A percentile compares a stretch with the other conserved stretches of the same genome.
These are phyloP conservation scores for Pegoplata infirma DNA, from an alignment of 2,888 invertebrate genomes.

Conservation along the genomic window DNA sequence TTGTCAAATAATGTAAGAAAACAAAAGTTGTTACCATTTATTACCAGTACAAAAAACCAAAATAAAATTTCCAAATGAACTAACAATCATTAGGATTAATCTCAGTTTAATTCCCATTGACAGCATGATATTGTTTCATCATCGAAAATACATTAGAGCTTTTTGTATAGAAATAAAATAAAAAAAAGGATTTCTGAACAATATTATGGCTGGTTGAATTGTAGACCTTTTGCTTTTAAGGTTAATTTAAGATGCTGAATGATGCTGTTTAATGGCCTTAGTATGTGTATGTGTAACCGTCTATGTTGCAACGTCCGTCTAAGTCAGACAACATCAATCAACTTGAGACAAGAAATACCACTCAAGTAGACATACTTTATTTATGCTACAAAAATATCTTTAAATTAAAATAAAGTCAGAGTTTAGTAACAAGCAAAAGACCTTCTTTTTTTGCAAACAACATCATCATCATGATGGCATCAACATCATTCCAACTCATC, in stretches of 20 bases:
- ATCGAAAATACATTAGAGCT: background rate
- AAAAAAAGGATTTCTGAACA: background rate
- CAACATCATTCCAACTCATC: constrained; percentile 2
- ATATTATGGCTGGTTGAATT: background rate
- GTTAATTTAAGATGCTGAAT: background rate
- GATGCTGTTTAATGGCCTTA: constrained; percentile 1
- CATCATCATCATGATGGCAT: constrained; percentile 16
- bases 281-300: constrained; percentile 39
- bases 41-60: too few species aligned
- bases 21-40: too few species aligned
- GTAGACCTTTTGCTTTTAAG: background rate
- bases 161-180: too few species aligned
- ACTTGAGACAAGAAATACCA: constrained; percentile 70
- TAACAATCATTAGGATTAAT: too few species aligned
- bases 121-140: background rate
- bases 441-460: constrained; percentile 19
- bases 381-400: constrained; percentile 48
- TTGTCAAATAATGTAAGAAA: too few species aligned
- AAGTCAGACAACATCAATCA: constrained; percentile 73
- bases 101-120: background rate
- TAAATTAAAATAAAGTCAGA: constrained; percentile 31
- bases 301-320: constrained; percentile 45
- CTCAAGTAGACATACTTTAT: constrained; percentile 67
- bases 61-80: background rate
- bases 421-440: constrained; percentile 19